Evolutionary conservation across 2,797 vertebrate species (phyloP).

Genomic region (Crossoptilon crossoptilon): DNA sequence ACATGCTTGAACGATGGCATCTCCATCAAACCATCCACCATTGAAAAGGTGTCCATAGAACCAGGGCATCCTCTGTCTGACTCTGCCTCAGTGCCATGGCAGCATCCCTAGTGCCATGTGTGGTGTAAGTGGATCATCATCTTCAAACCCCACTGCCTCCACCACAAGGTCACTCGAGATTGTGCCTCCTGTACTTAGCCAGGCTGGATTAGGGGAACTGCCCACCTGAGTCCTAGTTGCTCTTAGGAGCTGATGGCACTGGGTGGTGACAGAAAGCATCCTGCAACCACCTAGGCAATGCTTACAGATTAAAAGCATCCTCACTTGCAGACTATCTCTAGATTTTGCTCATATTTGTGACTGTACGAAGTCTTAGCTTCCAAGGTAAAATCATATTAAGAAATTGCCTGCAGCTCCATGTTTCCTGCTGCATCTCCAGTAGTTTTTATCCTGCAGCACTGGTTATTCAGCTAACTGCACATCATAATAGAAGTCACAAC

Average conservation of each 20-base stretch:
- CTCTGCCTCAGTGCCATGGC: background rate
- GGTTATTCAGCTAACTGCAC: background rate
- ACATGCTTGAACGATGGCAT: background rate
- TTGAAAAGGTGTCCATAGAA: background rate
- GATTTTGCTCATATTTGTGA: rapidly evolving
- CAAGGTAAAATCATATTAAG: background rate
- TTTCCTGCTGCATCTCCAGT: background rate
- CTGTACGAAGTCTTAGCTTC: background rate
- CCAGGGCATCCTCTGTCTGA: background rate
- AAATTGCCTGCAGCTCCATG: background rate
- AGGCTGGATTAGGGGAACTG: background rate
- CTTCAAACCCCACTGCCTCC: background rate
- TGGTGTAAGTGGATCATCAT: rapidly evolving
- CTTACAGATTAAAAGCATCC: background rate
- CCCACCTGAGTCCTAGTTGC: background rate
- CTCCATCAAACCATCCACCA: background rate
- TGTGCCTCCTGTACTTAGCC: background rate
- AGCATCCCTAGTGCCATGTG: background rate
- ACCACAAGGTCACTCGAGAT: background rate
- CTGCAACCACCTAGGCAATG: background rate
- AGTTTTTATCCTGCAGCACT: background rate
- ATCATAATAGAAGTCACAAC: background rate
- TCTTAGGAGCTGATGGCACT: background rate
- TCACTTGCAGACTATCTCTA: background rate
- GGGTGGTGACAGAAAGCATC: background rate